These are phyloP conservation scores for Protodeltote pygarga DNA, from an alignment of 2,888 invertebrate species.

Conservation along the genomic window DNA sequence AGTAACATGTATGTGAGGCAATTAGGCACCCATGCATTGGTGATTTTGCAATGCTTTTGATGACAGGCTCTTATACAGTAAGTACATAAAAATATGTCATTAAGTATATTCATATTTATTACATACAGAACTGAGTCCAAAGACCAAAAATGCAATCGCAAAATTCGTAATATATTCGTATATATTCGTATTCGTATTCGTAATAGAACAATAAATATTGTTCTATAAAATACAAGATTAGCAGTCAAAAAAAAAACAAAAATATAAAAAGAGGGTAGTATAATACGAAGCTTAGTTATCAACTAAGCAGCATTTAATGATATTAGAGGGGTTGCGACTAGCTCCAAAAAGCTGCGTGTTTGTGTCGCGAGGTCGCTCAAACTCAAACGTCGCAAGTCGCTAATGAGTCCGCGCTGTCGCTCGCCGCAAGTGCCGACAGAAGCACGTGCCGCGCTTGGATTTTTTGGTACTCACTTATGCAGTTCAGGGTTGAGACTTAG, in stretches of 20 bases:
- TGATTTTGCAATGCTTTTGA: constrained; percentile 25
- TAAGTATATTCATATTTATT: too few relatives aligned
- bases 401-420: constrained; percentile 56
- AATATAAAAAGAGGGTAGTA: not conserved
- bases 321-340: constrained; percentile 6
- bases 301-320: constrained; percentile 30
- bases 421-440: constrained; percentile 46
- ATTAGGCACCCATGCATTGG: constrained; percentile 21
- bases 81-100: too few relatives aligned
- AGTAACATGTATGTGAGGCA: constrained; percentile 23
- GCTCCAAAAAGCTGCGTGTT: constrained; percentile 17
- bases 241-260: not conserved
- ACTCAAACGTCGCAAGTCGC: constrained; percentile 47
- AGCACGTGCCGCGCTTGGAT: constrained; percentile 54
- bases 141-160: too few relatives aligned
- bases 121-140: too few relatives aligned
- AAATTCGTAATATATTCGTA: too few relatives aligned
- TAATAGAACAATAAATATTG: not conserved
- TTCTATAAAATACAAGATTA: not conserved
- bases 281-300: constrained; percentile 2
- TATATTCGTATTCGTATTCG: too few relatives aligned
- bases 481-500: constrained; percentile 25
- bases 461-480: constrained; percentile 52
- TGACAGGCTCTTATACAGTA: not conserved
- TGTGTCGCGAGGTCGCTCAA: constrained; percentile 19